Conservation (phyloP, 2,797 vertebrate species). For the Graptemys geographica region DNA sequence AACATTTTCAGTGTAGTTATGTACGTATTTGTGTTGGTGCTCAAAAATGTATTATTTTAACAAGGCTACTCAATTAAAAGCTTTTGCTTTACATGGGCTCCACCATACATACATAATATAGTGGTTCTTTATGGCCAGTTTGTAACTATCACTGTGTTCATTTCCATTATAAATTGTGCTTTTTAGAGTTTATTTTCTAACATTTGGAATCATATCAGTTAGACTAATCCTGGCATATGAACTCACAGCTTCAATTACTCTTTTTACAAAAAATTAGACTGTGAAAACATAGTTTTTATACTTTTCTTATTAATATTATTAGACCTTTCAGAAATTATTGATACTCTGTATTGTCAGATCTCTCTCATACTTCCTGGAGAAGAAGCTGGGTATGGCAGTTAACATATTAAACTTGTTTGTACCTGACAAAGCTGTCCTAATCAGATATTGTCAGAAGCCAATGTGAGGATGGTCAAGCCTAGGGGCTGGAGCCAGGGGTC, state of each 20-base stretch:
- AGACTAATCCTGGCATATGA: background rate
- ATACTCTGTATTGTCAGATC: background rate
- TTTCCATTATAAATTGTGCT: background rate
- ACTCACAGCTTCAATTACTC: background rate
- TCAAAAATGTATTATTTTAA: conserved; percentile 77
- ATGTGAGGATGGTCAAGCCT: background rate
- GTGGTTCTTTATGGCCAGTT: conserved; percentile 35
- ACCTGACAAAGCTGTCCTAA: background rate
- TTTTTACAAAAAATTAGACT: background rate
- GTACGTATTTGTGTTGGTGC: conserved; percentile 72
- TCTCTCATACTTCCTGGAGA: background rate
- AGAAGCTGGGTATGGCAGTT: background rate
- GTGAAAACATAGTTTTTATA: background rate
- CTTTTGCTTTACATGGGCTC: conserved; percentile 62
- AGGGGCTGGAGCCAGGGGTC: background rate
- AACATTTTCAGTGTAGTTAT: conserved; percentile 62
- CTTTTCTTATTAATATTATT: background rate
- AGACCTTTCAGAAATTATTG: background rate
- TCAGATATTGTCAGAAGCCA: background rate
- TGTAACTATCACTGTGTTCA: background rate
- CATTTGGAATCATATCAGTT: conserved; percentile 12
- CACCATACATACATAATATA: conserved; percentile 39
- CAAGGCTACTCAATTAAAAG: conserved; percentile 67
- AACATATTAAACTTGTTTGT: background rate
- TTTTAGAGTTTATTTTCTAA: conserved; percentile 28